phyloP scores from a whole-genome alignment of 2,888 invertebrate species.

The Lapara coniferarum region DNA sequence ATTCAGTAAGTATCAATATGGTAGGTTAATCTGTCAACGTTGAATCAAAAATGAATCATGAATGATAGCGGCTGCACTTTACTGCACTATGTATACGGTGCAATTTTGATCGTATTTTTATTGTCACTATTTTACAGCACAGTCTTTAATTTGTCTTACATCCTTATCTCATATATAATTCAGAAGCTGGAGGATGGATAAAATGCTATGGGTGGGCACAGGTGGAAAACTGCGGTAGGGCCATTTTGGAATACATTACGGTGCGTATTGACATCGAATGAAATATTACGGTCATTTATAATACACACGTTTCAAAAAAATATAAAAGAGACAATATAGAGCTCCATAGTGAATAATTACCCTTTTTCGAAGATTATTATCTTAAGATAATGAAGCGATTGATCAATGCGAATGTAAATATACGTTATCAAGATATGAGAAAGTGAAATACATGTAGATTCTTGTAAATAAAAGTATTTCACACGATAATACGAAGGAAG shows the following conservation, averaged over 20 bases:
- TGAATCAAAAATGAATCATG: slow-evolving; percentile 23
- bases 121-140: slow-evolving; percentile 7
- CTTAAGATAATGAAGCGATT: too few species aligned
- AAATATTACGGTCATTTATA: slow-evolving; percentile 4
- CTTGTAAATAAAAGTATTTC: too few species aligned
- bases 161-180: slow-evolving; percentile 21
- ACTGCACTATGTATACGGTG: background rate
- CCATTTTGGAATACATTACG: slow-evolving; percentile 1
- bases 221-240: slow-evolving; percentile 1
- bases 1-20: slow-evolving; percentile 38
- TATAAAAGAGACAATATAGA: background rate
- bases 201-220: background rate
- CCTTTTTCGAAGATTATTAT: too few species aligned
- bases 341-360: too few species aligned
- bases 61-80: background rate
- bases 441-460: too few species aligned
- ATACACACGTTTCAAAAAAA: too few species aligned
- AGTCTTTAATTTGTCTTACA: slow-evolving; percentile 25
- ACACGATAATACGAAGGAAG: too few species aligned
- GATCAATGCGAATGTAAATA: too few species aligned
- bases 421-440: too few species aligned
- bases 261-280: slow-evolving; percentile 3
- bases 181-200: background rate
- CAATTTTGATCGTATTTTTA: slow-evolving; percentile 10
- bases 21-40: slow-evolving; percentile 42